Evolutionary conservation across 2,113 vertebrate species (phyloP).

Genomic region (Coptodon bakossiorum): DNA sequence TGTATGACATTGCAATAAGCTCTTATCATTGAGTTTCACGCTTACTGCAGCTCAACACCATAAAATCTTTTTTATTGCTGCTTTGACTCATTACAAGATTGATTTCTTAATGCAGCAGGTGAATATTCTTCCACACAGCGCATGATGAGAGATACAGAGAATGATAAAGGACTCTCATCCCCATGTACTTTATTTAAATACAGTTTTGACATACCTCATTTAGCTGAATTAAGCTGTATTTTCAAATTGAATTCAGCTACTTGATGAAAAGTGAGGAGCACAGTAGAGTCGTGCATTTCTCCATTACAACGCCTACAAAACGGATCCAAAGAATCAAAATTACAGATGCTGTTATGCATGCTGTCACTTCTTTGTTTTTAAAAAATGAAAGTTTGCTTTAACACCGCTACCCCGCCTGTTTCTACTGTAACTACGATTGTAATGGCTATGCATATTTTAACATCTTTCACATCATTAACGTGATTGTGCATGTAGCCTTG

Average conservation of each 20-base stretch:
- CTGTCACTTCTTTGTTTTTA: background rate
- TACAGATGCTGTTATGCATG: background rate
- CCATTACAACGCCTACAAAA: background rate
- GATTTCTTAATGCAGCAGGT: slow-evolving; percentile 29
- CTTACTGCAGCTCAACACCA: background rate
- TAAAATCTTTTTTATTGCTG: slow-evolving; percentile 18
- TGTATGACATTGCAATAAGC: slow-evolving; percentile 29
- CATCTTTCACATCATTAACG: background rate
- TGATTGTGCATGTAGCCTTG: background rate
- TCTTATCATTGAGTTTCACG: slow-evolving; percentile 11
- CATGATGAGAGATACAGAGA: background rate
- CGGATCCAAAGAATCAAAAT: background rate
- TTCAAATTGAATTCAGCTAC: background rate
- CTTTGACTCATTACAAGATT: slow-evolving; percentile 28
- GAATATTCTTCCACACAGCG: background rate
- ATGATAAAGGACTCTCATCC: background rate
- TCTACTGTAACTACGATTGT: background rate
- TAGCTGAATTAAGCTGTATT: background rate
- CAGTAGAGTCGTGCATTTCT: background rate
- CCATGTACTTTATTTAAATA: background rate
- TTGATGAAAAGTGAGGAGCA: background rate
- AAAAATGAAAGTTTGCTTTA: background rate
- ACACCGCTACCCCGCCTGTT: background rate
- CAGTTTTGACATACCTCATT: background rate
- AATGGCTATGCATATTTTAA: background rate